These are phyloP conservation scores for Pristionchus japonicus DNA, from an alignment of 2,888 invertebrate genomes.

Conservation along the genomic window DNA sequence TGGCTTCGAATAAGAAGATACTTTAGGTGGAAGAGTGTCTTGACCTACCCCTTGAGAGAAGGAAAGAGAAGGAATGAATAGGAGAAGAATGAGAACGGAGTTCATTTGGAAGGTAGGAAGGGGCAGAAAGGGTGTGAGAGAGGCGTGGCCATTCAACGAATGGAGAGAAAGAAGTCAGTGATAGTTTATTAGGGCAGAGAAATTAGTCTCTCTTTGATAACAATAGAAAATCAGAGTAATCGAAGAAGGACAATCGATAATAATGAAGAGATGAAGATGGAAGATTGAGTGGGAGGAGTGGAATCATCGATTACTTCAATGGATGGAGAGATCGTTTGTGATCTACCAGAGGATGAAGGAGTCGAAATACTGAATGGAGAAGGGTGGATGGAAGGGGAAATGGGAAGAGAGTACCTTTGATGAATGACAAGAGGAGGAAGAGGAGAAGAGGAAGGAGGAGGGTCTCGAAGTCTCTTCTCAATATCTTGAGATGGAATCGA, in stretches of 20 bases:
- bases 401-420: background rate
- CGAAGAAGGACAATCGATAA: background rate
- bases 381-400: background rate
- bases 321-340: background rate
- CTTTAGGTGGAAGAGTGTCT: background rate
- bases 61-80: background rate
- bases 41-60: slow-evolving; percentile 9
- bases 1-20: slow-evolving; percentile 22
- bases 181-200: background rate
- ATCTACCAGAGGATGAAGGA: background rate
- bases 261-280: slow-evolving; percentile 14
- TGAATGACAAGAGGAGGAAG: slow-evolving; percentile 7
- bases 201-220: background rate
- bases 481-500: background rate
- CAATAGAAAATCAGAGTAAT: background rate
- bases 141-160: slow-evolving; percentile 9
- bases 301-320: background rate
- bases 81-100: background rate
- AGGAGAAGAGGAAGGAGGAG: background rate
- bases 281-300: background rate
- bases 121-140: background rate
- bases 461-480: background rate
- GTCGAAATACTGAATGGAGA: background rate
- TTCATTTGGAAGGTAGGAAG: background rate
- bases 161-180: background rate